phyloP scores from a whole-genome alignment of 2,797 vertebrate species.

The Psittacula echo region DNA sequence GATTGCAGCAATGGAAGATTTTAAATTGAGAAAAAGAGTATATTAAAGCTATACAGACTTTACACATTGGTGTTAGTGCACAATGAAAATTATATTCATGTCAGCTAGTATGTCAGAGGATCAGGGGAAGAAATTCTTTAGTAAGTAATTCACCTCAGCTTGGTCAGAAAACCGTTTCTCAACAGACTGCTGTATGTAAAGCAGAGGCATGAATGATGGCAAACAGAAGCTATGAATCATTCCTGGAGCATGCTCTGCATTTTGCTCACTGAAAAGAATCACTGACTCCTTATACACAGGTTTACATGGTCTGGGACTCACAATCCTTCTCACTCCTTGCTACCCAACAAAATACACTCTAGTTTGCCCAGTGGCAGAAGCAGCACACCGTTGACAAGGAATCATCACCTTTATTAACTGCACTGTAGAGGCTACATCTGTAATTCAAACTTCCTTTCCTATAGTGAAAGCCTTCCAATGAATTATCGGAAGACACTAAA shows the following conservation, averaged over 20 bases:
- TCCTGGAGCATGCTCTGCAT: neutral
- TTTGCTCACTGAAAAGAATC: neutral
- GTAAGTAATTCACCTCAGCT: neutral
- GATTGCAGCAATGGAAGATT: neutral
- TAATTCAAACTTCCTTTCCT: neutral
- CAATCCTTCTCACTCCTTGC: neutral
- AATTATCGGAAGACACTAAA: neutral
- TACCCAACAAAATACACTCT: neutral
- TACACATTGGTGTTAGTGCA: neutral
- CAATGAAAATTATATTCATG: neutral
- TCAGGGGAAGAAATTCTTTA: neutral
- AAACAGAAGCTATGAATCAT: neutral
- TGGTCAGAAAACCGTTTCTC: neutral
- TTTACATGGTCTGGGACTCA: rapidly evolving
- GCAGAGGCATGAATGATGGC: neutral
- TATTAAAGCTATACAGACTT: neutral
- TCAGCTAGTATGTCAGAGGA: neutral
- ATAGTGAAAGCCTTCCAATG: neutral
- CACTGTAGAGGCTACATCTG: neutral
- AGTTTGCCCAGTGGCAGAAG: neutral
- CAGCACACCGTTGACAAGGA: neutral
- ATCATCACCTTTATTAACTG: neutral
- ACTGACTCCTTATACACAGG: neutral
- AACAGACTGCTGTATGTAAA: neutral
- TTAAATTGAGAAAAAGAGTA: neutral